Evolutionary conservation across 2,113 vertebrate species (phyloP).

Genomic region (Clarias macrocephalus): DNA sequence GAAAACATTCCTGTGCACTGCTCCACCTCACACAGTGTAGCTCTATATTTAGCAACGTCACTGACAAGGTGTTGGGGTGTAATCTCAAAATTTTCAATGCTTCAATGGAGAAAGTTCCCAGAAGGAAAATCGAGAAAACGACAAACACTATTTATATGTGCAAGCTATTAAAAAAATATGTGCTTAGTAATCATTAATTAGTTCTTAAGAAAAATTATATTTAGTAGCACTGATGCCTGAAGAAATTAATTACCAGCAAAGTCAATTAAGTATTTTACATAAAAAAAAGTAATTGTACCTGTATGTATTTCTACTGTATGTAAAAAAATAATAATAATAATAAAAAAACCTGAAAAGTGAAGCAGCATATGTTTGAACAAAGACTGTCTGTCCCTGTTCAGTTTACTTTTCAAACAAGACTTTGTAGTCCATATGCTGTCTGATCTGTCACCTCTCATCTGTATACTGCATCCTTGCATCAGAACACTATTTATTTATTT

Average conservation of each 20-base stretch:
- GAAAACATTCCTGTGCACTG: background rate
- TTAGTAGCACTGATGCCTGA: background rate
- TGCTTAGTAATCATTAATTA: background rate
- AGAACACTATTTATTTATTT: background rate
- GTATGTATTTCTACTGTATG: no score
- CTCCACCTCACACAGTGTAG: background rate
- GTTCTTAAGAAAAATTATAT: background rate
- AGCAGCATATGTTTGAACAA: slow-evolving; percentile 23
- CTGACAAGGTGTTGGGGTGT: background rate
- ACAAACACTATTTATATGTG: background rate
- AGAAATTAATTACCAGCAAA: background rate
- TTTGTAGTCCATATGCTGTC: slow-evolving; percentile 11
- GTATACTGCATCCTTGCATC: slow-evolving; percentile 14
- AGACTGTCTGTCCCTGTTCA: slow-evolving; percentile 28
- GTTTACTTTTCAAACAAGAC: slow-evolving; percentile 23
- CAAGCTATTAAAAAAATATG: background rate
- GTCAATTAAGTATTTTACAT: background rate
- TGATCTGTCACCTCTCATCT: slow-evolving; percentile 27
- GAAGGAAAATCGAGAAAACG: no score
- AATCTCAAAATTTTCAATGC: background rate
- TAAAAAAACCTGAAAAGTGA: slow-evolving; percentile 1
- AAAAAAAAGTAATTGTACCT: background rate
- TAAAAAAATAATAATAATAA: background rate
- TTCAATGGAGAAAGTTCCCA: background rate
- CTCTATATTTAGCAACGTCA: background rate